Percentiles rank a stretch among this genome's conserved stretches.
Conservation (phyloP, 2,797 vertebrate genomes). For the Podarcis lilfordi region DNA sequence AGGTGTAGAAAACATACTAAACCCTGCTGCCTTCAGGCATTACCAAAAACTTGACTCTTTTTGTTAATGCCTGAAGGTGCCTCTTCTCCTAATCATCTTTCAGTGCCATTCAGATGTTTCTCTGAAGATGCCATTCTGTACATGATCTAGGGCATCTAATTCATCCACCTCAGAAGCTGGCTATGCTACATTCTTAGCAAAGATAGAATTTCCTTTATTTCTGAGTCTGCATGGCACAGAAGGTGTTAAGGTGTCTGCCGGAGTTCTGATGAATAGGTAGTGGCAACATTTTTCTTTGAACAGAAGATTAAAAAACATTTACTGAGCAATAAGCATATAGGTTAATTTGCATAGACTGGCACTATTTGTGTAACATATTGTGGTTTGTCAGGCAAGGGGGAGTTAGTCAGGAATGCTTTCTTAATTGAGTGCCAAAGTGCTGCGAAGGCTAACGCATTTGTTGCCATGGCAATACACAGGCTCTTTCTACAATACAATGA, state of each 20-base stretch:
- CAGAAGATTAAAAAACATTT: constrained; percentile 24
- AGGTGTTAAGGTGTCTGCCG: constrained; percentile 3
- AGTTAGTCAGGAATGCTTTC: constrained; percentile 11
- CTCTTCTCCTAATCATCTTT: background rate
- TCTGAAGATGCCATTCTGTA: background rate
- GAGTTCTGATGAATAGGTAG: constrained; percentile 11
- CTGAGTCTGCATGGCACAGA: background rate
- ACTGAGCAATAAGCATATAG: constrained; percentile 32
- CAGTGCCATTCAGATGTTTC: background rate
- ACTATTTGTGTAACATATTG: constrained; percentile 32
- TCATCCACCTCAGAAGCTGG: background rate
- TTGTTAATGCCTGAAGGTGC: no score
- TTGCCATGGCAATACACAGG: constrained; percentile 33
- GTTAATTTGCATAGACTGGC: constrained; percentile 7
- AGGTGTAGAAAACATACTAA: no score
- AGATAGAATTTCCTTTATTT: background rate
- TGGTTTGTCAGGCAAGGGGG: background rate
- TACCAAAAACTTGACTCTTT: no score
- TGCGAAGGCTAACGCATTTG: constrained; percentile 29
- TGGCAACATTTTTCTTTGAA: constrained; percentile 37
- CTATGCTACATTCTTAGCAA: background rate
- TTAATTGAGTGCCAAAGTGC: background rate
- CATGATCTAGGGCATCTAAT: background rate
- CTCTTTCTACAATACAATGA: background rate
- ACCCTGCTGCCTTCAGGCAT: no score